Conservation (phyloP, 2,888 invertebrate species). For the Apodemia hepburni region DNA sequence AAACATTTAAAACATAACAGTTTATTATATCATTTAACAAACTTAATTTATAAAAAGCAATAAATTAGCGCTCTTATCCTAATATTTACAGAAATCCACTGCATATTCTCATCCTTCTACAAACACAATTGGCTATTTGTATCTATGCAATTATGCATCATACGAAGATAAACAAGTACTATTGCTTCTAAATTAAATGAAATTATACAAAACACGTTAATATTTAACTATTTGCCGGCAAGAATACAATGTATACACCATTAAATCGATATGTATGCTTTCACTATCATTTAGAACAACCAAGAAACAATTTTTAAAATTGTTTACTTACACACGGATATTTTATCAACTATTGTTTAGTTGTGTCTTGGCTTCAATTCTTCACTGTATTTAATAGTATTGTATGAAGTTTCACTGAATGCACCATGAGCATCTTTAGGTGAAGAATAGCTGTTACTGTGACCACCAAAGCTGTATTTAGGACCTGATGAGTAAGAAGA, state of each 20-base stretch:
- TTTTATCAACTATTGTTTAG: conserved; percentile 32
- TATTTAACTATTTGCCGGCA: not conserved
- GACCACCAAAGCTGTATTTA: conserved; percentile 56
- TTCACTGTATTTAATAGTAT: conserved; percentile 75
- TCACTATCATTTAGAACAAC: conserved; percentile 4
- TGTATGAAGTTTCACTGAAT: conserved; percentile 64
- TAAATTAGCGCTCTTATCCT: conserved; percentile 44
- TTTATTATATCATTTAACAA: conserved; percentile 49
- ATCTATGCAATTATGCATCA: conserved; percentile 2
- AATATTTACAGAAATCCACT: conserved; percentile 73
- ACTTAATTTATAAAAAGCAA: conserved; percentile 37
- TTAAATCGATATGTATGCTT: conserved; percentile 40
- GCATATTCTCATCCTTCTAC: conserved; percentile 38
- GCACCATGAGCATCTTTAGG: conserved; percentile 61
- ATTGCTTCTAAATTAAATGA: not conserved
- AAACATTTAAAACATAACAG: conserved; percentile 21
- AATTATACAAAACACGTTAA: not conserved
- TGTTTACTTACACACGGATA: conserved; percentile 3
- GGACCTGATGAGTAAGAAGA: conserved; percentile 56
- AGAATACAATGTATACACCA: conserved; percentile 31
- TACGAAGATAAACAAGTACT: not conserved
- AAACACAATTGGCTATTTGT: conserved; percentile 16
- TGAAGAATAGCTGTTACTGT: conserved; percentile 49
- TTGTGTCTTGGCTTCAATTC: conserved; percentile 62
- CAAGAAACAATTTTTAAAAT: conserved; percentile 10